Percentiles rank a stretch among this genome's conserved stretches.
These are phyloP conservation scores for Ferrisia virgata DNA, from an alignment of 2,888 invertebrate genomes.

Conservation along the genomic window DNA sequence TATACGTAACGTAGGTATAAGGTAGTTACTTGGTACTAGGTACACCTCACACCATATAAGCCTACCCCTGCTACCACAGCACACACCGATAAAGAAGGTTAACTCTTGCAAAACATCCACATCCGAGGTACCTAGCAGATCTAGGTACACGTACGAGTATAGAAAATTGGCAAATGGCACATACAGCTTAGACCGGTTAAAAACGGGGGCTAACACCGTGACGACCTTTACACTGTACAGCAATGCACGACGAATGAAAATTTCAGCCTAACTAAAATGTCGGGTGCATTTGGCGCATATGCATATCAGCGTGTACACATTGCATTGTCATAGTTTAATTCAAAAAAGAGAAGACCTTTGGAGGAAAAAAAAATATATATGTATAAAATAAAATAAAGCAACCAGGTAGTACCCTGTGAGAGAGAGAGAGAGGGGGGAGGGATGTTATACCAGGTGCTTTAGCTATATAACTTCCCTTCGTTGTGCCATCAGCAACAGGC, in stretches of 20 bases:
- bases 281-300: constrained; percentile 22
- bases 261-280: not conserved
- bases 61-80: not conserved
- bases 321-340: constrained; percentile 27
- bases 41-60: not conserved
- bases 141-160: not conserved
- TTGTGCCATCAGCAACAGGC: not conserved
- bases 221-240: constrained; percentile 5
- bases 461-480: not conserved
- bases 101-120: not conserved
- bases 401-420: not conserved
- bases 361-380: too few relatives aligned
- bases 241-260: not conserved
- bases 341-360: not conserved
- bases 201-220: not conserved
- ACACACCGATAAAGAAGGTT: not conserved
- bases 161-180: not conserved
- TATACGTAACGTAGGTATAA: too few relatives aligned
- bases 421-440: too few relatives aligned
- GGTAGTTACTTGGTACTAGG: too few relatives aligned
- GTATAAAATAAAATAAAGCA: not conserved
- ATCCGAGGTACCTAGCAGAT: not conserved
- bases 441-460: constrained; percentile 14
- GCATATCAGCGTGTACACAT: constrained; percentile 20
- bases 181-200: not conserved